phyloP scores from a whole-genome alignment of 2,888 invertebrate species.

The Lomographa bimaculata region DNA sequence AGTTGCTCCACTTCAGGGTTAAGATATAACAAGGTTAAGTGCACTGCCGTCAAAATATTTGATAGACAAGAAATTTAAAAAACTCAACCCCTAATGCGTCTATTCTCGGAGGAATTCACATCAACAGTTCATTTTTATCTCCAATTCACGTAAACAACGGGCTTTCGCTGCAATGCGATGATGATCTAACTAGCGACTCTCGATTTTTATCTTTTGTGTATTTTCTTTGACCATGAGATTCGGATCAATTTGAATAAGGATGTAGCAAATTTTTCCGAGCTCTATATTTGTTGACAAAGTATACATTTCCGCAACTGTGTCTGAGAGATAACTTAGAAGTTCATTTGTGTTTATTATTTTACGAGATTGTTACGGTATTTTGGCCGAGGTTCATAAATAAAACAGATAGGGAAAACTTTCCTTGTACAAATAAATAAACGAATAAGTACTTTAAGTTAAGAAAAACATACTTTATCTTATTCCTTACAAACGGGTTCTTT shows the following conservation, averaged over 20 bases:
- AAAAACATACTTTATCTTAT: too few relatives aligned
- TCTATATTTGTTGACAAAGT: too few relatives aligned
- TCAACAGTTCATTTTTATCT: slow-evolving; percentile 23
- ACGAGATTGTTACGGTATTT: too few relatives aligned
- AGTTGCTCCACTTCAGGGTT: neutral
- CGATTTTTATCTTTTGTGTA: slow-evolving; percentile 15
- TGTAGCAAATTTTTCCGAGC: neutral
- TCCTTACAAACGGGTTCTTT: too few relatives aligned
- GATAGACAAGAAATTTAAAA: too few relatives aligned
- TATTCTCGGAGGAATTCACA: slow-evolving; percentile 19
- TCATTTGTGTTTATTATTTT: too few relatives aligned
- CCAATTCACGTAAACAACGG: slow-evolving; percentile 14
- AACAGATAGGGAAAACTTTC: too few relatives aligned
- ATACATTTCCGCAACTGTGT: too few relatives aligned
- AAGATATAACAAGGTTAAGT: slow-evolving; percentile 7
- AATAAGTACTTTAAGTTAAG: too few relatives aligned
- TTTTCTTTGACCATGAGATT: slow-evolving; percentile 12
- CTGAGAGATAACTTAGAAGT: too few relatives aligned
- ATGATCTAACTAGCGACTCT: slow-evolving; percentile 17
- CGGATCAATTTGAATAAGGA: slow-evolving; percentile 8
- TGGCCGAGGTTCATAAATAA: too few relatives aligned
- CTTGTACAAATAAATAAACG: too few relatives aligned
- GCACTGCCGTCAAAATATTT: slow-evolving; percentile 5
- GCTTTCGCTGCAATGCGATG: slow-evolving; percentile 11
- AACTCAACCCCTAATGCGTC: slow-evolving; percentile 17